Base-by-base conservation (phyloP, 2,888 invertebrate species). In the Silvanus unidentatus region DNA sequence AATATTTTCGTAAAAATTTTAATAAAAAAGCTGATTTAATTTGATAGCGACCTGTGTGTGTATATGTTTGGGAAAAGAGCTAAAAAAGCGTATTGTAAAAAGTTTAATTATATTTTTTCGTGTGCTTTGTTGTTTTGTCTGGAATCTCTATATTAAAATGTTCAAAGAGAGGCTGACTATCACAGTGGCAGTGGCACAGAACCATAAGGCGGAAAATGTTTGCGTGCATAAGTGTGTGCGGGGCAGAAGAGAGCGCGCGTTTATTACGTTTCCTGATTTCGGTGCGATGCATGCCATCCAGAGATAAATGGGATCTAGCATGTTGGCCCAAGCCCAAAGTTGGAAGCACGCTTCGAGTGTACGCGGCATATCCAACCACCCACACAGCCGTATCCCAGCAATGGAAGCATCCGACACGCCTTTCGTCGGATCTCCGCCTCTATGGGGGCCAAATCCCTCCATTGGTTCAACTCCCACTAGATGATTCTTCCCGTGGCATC, bases 401-500 rank as follows among this genome's bases (percentile, higher is more conserved):
- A 56, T 61, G 58, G 56, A 55, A 59, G 58, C 48, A 48, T 40
- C 32, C 46, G 45, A 57, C 57, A 52, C 64, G 59, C 64, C 64
- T 54, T 39, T 50, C 40, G 47, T 41, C 35, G 39, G 29, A 45
- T 38, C 59, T 57, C 54, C 65, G 66, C 66, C 69, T 60, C 35
- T 42, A 43, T 46, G 57, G 60, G 62, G 60, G 60, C 53, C 61
- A 50, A 48, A 61, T 5, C 22, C 59, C 63, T 64, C 63, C 60
- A 65, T 68, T 65, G 64, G 68, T 58, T 60, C 62, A 56, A 63
- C 64, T 64, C 68, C 68, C 64, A 65, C 64, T 61, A 57, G 58
- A 22, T 57, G 62, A 57, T 58, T 59, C 59, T 59, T 60, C 58
- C 56, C 60, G 62, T 32, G 13, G 60, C 65, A 64, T 64, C 66